These are phyloP conservation scores for Festucalex cinctus DNA, from an alignment of 2,113 vertebrate genomes.

Conservation along the genomic window DNA sequence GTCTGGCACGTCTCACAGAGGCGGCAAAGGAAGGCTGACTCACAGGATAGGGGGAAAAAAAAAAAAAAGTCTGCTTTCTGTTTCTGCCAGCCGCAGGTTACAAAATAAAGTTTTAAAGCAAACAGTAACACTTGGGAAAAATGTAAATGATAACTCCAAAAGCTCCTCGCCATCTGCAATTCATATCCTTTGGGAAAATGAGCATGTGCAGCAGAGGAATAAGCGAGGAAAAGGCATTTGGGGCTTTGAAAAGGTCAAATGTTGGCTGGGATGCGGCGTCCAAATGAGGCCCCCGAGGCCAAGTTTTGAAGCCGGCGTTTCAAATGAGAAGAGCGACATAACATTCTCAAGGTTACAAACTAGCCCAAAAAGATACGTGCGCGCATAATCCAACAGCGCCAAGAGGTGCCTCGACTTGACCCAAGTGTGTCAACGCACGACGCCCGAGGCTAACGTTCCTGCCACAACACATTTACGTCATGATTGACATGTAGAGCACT, in stretches of 20 bases:
- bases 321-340: conserved; percentile 59
- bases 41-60: not conserved
- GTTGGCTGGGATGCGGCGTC: conserved; percentile 56
- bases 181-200: conserved; percentile 44
- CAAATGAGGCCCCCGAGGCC: conserved; percentile 54
- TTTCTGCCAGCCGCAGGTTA: conserved; percentile 28
- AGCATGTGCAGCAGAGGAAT: conserved; percentile 52
- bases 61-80: conserved; percentile 30
- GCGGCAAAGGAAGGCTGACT: not conserved
- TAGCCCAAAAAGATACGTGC: not conserved
- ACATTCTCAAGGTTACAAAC: conserved; percentile 56
- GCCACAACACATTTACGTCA: not conserved
- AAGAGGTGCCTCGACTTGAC: conserved; percentile 2
- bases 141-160: conserved; percentile 34
- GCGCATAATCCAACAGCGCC: not conserved
- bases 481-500: not conserved
- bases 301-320: conserved; percentile 57
- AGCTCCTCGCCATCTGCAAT: conserved; percentile 47
- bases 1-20: conserved; percentile 9
- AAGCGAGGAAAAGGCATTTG: conserved; percentile 39
- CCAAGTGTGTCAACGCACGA: not conserved
- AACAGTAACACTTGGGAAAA: conserved; percentile 10
- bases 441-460: not conserved
- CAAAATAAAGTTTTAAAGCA: conserved; percentile 21
- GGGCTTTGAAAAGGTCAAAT: conserved; percentile 66